A percentile compares a stretch with the other conserved stretches of the same genome.
These are phyloP conservation scores for Corbicula japonica DNA, from an alignment of 2,888 invertebrate genomes.

Conservation along the genomic window DNA sequence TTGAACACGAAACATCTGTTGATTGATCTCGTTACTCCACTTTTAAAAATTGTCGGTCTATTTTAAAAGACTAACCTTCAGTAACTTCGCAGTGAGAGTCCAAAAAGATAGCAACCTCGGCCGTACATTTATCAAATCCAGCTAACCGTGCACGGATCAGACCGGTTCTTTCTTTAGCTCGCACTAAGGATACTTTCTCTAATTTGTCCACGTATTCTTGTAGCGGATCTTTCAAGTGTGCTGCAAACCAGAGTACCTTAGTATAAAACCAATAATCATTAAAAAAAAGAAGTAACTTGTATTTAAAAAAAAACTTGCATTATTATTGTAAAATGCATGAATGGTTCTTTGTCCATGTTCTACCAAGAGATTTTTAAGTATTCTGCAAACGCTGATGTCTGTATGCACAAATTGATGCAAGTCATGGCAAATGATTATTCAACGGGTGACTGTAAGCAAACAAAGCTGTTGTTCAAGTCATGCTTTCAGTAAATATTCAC, in stretches of 20 bases:
- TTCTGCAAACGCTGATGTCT: background rate
- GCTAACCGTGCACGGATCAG: constrained; percentile 96
- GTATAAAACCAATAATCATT: no score
- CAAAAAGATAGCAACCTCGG: constrained; percentile 96
- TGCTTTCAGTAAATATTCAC: no score
- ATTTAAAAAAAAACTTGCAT: background rate
- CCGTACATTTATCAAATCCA: constrained; percentile 94
- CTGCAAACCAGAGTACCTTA: no score
- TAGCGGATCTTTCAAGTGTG: constrained; percentile 93
- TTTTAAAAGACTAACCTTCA: constrained; percentile 80
- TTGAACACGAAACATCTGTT: background rate
- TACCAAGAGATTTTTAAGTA: background rate
- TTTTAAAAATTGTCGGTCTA: no score
- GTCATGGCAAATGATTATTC: no score
- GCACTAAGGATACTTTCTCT: constrained; percentile 95
- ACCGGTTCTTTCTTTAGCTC: constrained; percentile 96
- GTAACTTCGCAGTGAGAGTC: constrained; percentile 96
- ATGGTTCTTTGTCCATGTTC: background rate
- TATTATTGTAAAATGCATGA: background rate
- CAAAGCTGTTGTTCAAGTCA: no score
- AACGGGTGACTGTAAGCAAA: no score
- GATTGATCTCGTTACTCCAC: no score
- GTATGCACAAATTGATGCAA: background rate
- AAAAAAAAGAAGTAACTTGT: background rate
- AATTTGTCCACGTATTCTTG: constrained; percentile 94